These are phyloP conservation scores for Cydia strobilella DNA, from an alignment of 1,140 invertebrate genomes.

Conservation along the genomic window DNA sequence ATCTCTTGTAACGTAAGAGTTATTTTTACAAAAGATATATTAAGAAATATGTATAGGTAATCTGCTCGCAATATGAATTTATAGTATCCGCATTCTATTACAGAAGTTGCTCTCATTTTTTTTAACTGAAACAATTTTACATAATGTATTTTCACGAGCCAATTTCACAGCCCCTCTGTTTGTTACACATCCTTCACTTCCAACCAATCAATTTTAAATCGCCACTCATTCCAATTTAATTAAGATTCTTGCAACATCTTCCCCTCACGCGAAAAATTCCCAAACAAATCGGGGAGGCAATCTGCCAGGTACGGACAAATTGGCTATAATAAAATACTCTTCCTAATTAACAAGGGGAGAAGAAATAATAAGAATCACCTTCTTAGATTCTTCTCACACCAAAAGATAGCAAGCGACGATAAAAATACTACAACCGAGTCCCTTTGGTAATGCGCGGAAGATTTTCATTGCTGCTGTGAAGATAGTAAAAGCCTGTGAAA, in stretches of 20 bases:
- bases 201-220: conserved; percentile 27
- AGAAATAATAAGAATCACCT: conserved; percentile 76
- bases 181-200: conserved; percentile 9
- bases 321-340: conserved; percentile 74
- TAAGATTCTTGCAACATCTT: conserved; percentile 33
- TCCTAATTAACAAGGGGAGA: conserved; percentile 67
- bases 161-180: conserved; percentile 5
- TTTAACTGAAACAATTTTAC: neutral
- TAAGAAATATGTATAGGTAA: too few relatives aligned
- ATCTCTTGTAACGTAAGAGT: too few relatives aligned
- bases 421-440: neutral
- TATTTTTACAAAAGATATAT: too few relatives aligned
- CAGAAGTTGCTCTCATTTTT: neutral
- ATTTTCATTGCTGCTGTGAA: neutral
- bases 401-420: neutral
- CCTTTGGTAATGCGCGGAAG: neutral
- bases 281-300: conserved; percentile 60
- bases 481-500: neutral
- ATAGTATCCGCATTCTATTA: neutral
- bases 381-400: conserved; percentile 43
- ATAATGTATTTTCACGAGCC: neutral
- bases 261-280: conserved; percentile 46
- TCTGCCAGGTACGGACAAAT: conserved; percentile 75
- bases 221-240: conserved; percentile 37
- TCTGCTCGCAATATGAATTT: neutral